Evolutionary conservation across 1,140 invertebrate species (phyloP), one percentile per base, ranked within the genome.

Genomic region (Drosophila nasuta): DNA sequence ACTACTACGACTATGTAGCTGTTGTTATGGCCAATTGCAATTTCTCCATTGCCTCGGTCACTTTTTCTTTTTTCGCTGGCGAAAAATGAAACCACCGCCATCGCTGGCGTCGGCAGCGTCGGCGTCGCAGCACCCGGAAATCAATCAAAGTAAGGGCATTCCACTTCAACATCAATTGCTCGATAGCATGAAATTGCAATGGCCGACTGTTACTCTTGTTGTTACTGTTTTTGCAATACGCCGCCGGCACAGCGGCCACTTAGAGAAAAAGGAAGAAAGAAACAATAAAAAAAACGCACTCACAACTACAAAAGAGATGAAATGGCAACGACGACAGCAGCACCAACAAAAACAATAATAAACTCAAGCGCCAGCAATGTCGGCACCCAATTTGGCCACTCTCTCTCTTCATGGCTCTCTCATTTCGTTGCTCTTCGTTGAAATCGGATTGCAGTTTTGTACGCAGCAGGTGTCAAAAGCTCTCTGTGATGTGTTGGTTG

Each of bases 121-220:
- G 46, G 15, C 51, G 56, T 46, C 54, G 41, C 56, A 49, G 57
- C 71, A 85, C 73, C 79, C 79, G 82, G 82, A 85, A 85, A 85
- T 85, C 74, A 82, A 82, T 82, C 77, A 85, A 74, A 80, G 77
- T 82, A 77, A 80, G 77, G 80, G 77, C 73, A 85, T 85, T 77
- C 79, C 79, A 79, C 67, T 68, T 70, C 79, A 79, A 81, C 79
- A 79, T 71, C 71, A 60, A 81, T 71, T 71, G 54, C 54, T 63
- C 48, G 71, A 63, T 75, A 54, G 60, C 78, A 81, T 71, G 71
- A 79, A 80, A 80, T 75, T 81, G 78, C 71, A 78, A 63, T 75
- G 71, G 62, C 57, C 64, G 56, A 56, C 74, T 63, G n/a, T 57
- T 51, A 33, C 49, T 43, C 38, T 48, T 57, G 51, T 60, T 49